These are phyloP conservation scores for Colius striatus DNA, from an alignment of 2,113 vertebrate species.

Conservation along the genomic window DNA sequence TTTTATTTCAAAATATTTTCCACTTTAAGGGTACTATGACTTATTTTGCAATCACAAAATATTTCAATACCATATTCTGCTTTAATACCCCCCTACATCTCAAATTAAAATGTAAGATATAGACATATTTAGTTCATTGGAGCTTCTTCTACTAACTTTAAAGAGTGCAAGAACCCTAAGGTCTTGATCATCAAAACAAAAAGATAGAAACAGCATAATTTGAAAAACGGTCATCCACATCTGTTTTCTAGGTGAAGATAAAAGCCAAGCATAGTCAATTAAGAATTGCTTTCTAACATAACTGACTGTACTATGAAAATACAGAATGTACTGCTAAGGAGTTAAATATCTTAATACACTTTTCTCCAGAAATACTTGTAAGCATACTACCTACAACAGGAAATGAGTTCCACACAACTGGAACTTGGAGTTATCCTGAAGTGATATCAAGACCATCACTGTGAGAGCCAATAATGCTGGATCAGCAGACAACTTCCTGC, in stretches of 20 bases:
- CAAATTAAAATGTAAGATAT: not conserved
- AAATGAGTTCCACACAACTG: not conserved
- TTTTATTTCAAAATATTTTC: not conserved
- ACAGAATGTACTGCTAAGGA: not conserved
- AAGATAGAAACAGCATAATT: not conserved
- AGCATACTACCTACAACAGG: not conserved
- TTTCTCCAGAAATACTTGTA: not conserved
- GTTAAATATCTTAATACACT: not conserved
- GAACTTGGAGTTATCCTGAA: not conserved
- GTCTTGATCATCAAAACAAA: not conserved
- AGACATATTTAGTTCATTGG: not conserved
- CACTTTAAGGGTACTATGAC: not conserved
- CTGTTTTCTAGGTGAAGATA: not conserved
- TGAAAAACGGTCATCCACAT: not conserved
- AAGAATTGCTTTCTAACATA: not conserved
- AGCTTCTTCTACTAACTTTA: not conserved
- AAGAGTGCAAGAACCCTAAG: not conserved
- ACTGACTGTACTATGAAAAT: slow-evolving; percentile 1
- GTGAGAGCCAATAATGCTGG: not conserved
- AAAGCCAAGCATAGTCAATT: not conserved
- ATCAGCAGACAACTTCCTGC: too few relatives aligned
- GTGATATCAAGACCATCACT: not conserved
- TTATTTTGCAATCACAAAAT: not conserved
- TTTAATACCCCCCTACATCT: not conserved
- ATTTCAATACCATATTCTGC: not conserved